Base-by-base conservation (phyloP, 2,113 vertebrate species). In the Otocyon megalotis region DNA sequence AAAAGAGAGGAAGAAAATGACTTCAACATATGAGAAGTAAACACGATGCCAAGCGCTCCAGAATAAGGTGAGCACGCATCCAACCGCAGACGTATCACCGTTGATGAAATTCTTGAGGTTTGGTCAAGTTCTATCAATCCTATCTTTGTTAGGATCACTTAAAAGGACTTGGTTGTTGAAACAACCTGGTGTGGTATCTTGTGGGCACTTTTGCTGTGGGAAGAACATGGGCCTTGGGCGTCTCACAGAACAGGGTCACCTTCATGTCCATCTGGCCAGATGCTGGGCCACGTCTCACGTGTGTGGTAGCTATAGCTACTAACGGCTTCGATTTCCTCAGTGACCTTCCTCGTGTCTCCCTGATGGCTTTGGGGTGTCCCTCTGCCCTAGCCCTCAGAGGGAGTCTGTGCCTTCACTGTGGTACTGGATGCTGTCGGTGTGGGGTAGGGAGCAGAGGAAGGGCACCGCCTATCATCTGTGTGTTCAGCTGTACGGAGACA, bases 251-350 rank as follows among this genome's bases (percentile, higher is more conserved):
- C 24, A 16, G 17, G 22, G 35, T 28, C 32, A 7, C 48, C 4
- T 0, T 62, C 10, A 0, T 1, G 32, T 63, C 50, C 35, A 53
- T 10, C 35, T 53, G 37, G 56, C 65, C 62, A 4, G 37, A 43
- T 20, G 48, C 7, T 1, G 2, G 32, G 24, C 35, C 6, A 0
- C 6, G 7, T 72, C 24, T 56, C 15, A 30, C 0, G 9, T 0
- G 30, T 14, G 35, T 4, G 14, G 14, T 12, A 30, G 37, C 26
- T 12, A 8, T 0, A 53, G 16, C 32, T 60, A 12, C 60, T 58
- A 58, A 82, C 24, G 5, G 3, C 48, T 20, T 19, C 19, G 0
- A 16, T 48, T 19, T 28, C 43, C 12, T 56, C 43, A 0, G 6
- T 10, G 56, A 12, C 35, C 32, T 53, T 53, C 2, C n/a, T 17